A percentile compares a stretch with the other conserved stretches of the same genome.
Conservation (phyloP, 2,888 invertebrate genomes). For the Eilema caniola region DNA sequence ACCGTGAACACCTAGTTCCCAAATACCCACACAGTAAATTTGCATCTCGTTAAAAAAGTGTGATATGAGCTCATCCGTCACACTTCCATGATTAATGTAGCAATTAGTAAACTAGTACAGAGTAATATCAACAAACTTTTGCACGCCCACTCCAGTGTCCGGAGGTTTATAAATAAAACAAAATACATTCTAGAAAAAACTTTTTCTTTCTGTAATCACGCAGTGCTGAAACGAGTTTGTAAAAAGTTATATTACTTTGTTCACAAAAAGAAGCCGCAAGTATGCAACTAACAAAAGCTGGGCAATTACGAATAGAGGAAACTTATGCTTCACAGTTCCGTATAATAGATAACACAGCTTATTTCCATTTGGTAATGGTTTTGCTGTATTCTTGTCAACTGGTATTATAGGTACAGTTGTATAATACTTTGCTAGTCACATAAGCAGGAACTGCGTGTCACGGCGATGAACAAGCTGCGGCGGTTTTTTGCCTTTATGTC, state of each 20-base stretch:
- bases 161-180: neutral
- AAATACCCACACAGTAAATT: neutral
- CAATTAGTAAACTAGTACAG: neutral
- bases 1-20: neutral
- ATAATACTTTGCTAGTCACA: too few relatives aligned
- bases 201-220: constrained; percentile 11
- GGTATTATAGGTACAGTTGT: neutral
- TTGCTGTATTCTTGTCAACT: neutral
- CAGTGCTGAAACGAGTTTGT: constrained; percentile 5
- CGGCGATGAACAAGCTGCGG: too few relatives aligned
- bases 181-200: constrained; percentile 7
- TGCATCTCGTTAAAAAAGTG: neutral
- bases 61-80: neutral
- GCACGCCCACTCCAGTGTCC: neutral
- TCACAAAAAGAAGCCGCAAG: neutral
- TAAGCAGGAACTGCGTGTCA: too few relatives aligned
- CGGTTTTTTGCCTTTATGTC: too few relatives aligned
- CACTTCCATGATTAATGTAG: neutral
- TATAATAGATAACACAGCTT: neutral
- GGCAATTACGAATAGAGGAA: neutral
- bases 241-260: constrained; percentile 15
- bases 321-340: neutral
- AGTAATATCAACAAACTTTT: constrained; percentile 1
- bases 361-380: neutral
- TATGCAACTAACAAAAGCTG: constrained; percentile 1